A percentile compares a stretch with the other conserved stretches of the same genome.
Evolutionary conservation across 2,113 vertebrate genomes (phyloP).

Genomic region (Tenebrosternarchus preto): DNA sequence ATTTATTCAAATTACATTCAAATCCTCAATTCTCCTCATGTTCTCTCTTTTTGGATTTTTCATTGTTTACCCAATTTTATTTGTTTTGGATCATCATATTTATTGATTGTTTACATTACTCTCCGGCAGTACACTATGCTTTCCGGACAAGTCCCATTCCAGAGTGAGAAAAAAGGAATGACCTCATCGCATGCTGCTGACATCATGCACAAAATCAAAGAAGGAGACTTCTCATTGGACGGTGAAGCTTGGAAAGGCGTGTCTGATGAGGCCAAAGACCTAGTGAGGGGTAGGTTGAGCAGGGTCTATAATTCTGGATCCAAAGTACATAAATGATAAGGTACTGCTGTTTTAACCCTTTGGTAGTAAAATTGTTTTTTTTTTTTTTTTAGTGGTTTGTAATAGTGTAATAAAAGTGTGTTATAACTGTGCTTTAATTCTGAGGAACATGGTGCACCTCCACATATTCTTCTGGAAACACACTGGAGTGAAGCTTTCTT

Average conservation of each 20-base stretch:
- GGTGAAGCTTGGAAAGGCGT: conserved; percentile 88
- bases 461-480: no score
- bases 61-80: background rate
- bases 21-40: no score
- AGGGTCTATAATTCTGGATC: background rate
- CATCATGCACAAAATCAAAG: conserved; percentile 92
- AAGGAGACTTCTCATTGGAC: conserved; percentile 87
- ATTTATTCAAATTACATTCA: no score
- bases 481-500: no score
- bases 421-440: no score
- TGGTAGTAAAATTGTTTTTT: no score
- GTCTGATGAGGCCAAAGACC: conserved; percentile 87
- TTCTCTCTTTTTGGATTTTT: no score
- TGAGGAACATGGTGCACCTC: no score
- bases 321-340: no score
- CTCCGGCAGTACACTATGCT: conserved; percentile 87
- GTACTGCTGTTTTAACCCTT: no score
- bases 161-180: conserved; percentile 80
- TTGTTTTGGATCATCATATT: background rate
- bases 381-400: no score
- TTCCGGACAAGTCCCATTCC: conserved; percentile 90
- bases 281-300: conserved; percentile 81
- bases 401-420: no score
- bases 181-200: conserved; percentile 84
- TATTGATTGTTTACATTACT: background rate